Base-by-base conservation (phyloP, 1,140 invertebrate genomes). In the Lucilia sericata region DNA sequence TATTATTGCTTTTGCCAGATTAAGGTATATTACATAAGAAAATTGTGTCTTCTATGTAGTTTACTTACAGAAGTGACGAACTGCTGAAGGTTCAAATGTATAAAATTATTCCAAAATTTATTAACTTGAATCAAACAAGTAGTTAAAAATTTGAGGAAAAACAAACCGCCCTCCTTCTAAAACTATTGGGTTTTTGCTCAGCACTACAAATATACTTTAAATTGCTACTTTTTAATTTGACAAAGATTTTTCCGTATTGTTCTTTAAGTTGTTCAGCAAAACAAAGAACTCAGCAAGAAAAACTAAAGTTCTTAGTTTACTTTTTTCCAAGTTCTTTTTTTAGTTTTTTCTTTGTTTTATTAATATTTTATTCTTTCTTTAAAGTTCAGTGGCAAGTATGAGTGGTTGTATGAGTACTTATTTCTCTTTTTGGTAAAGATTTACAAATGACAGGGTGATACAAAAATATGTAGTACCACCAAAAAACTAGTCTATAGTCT, bases 161-260 rank as follows among this genome's bases (percentile, higher is more conserved):
- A n/a, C n/a, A n/a, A n/a, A n/a, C n/a, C n/a, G n/a, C n/a, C n/a
- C n/a, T n/a, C n/a, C n/a, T n/a, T n/a, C n/a, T n/a, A n/a, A n/a
- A n/a, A n/a, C n/a, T n/a, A n/a, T n/a, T n/a, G n/a, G n/a, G n/a
- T n/a, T n/a, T n/a, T n/a, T n/a, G n/a, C n/a, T n/a, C n/a, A 19
- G 60, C 14, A 65, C 10, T 51, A 13, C 2, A 51, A 51, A 51
- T n/a, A 51, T 13, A 17, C 10, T 70, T 70, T 70, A 21, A 70
- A 21, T 70, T 70, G 60, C 60, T 21, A 70, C 60, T 70, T 70
- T 70, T 70, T n/a, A 70, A 70, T 70, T 70, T 70, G 65, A n/a
- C 19, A 70, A 30, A 19, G 65, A 25, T 70, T 70, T 70, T 70
- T 70, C n/a, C 19, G 65, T 70, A 70, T 70, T 70, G 65, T 70